Evolutionary conservation across 2,797 vertebrate genomes (phyloP), one percentile per base, ranked within the genome.

Genomic region (Acanthiza pusilla): DNA sequence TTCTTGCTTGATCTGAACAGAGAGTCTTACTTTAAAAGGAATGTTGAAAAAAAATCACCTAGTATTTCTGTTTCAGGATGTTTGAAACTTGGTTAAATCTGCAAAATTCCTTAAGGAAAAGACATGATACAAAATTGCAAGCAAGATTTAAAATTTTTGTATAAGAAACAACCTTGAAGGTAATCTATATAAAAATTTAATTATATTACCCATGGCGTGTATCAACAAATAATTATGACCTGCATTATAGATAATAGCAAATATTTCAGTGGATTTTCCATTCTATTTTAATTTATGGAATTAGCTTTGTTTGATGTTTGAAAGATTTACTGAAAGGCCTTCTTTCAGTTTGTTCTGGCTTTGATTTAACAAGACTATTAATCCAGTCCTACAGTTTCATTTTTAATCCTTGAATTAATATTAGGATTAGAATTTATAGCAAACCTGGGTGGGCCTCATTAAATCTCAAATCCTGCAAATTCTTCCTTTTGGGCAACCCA

Each of bases 341-440:
- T 68, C 53, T 86, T 86, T 81, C 62, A 87, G 16, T 10, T 8
- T 66, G 6, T 63, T 87, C 36, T 53, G 30, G 5, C 38, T 85
- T 71, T 79, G 29, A 85, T 34, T 87, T 89, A 73, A 50, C 16
- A 81, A 34, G 42, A 53, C 21, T 78, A 42, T 55, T 89, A 85
- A 92, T 4, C 10, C 4, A 72, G 17, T 50, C 43, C 20, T 42
- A 79, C 43, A 53, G 22, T 85, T 91, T 57, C 1, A 9, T 75
- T 91, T 87, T 32, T 87, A 94, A 91, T 73, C 45, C 38, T 45
- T 74, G 53, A 82, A 82, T 79, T 87, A 95, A 76, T 79, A 82
- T 45, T 47, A 76, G 45, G 57, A 66, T 91, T 92, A 71, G 4
- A 67, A 63, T 70, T 89, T 57, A 70, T 8, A 61, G n/a, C 40